Base-by-base conservation (phyloP, 2,888 invertebrate species). In the Drosophila vallismaia region DNA sequence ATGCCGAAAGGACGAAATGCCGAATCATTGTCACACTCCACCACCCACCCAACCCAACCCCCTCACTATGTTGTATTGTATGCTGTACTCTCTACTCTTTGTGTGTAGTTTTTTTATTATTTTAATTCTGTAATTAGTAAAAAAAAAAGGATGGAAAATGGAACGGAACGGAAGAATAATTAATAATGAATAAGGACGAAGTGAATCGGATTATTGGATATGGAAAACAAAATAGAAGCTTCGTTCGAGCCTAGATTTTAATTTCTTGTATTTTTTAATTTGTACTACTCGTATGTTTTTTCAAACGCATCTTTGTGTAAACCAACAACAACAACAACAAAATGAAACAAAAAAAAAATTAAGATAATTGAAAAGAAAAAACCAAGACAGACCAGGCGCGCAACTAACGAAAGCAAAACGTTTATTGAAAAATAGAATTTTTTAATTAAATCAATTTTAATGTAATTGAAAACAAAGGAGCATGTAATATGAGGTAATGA, bases 121-220 rank as follows among this genome's bases (percentile, higher is more conserved):
- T 78, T 87, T 85, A 87, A 82, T 68, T 81, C 72, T 83, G 82
- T 83, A 83, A 83, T 85, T 83, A 82, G 82, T 85, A 58, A 85
- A 87, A 44, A 58, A 85, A 87, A 44, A 9, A 10, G 49, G 51
- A 57, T n/a, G 19, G 19, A 19, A 19, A 19, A 19, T 19, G 19
- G 19, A 19, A 19, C 19, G 19, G 19, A 19, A 19, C 19, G 19
- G 19, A 19, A 19, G 19, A 19, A 19, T 19, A 19, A 19, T 19
- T 19, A 19, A 19, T 19, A 19, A 19, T 19, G 19, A 19, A 19
- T n/a, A 50, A 33, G 45, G 44, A 54, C 36, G 36, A 36, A n/a
- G 12, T 54, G 54, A 12, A 45, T 42, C 24, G 45, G 33, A 40
- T 40, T n/a, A 19, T 19, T n/a, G 36, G 36, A 36, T 38, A 12